Base-by-base conservation (phyloP, 2,888 invertebrate genomes). In the Lasiommata megera region DNA sequence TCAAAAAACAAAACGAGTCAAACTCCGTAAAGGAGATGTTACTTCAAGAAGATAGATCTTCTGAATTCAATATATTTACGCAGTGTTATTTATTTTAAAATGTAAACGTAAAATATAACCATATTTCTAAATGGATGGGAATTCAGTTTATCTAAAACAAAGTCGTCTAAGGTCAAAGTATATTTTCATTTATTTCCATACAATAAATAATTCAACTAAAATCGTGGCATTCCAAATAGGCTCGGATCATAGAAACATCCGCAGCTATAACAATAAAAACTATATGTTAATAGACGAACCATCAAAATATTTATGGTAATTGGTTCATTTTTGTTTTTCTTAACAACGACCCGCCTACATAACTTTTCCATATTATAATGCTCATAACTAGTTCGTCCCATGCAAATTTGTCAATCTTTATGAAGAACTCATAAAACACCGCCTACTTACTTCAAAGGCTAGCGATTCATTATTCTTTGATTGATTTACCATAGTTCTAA, bases 341-440 rank as follows among this genome's bases (percentile, higher is more conserved):
- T 17, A 23, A 38, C 28, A 51, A 50, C 28, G 23, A 51, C 12
- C 48, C 44, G 44, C 58, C 54, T 37, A 54, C 58, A 29, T 23
- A 9, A 34, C 37, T 29, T 28, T 18, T 18, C 50, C 54, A 48
- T 43, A 54, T 18, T 5, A 23, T 23, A 43, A 58, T 48, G 34
- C 12, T 23, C 40, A n/a, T 43, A 47, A 53, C 54, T 43, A 58
- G 54, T 34, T 55, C 43, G 38, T 56, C 34, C 23, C 53, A 36
- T 48, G 53, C 53, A 58, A 61, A 61, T 61, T 58, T 56, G 53
- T 61, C 56, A 61, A 44, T 44, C 47, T 56, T 56, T 48, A 48
- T 47, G 29, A 56, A 56, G 55, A 56, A 40, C 36, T 56, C 58
- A 46, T 61, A 56, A 53, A 58, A 56, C 47, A 58, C 52, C 58